Evolutionary conservation across 2,888 invertebrate species (phyloP), one percentile per base, ranked within the genome.

Genomic region (Unio pictorum): DNA sequence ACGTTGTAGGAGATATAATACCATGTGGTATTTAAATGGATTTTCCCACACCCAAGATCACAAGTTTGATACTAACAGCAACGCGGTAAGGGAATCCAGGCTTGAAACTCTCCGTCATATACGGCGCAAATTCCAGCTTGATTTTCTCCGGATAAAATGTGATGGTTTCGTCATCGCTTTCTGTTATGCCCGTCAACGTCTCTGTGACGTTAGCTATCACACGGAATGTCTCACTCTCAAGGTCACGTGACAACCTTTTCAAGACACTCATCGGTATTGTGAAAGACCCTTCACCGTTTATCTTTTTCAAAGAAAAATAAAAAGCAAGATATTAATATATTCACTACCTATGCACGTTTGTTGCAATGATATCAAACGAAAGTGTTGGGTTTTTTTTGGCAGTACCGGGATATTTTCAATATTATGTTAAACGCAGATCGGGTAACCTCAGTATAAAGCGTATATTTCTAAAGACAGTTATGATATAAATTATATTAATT

Each of bases 121-220:
- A 78, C 15, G 76, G 73, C 30, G 69, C 68, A 45, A 80, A 78
- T 34, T 75, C 72, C 30, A 82, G 69, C 58, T 78, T 74, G 64
- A 95, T 94, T 77, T 93, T 93, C 85, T 94, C 93, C 67, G 94
- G 94, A 89, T 95, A 96, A 7, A 98, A 90, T 66, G 93, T 92
- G 58, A 96, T 91, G 73, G 94, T 92, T 0, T 93, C 92, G 0
- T 94, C 93, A 23, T 93, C 93, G 87, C 96, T 96, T 88, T 96
- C 95, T 81, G 94, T 93, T 65, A 96, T 92, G 26, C 95, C 93
- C 2, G 98, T 98, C 77, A 96, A 92, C 66, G 93, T 93, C 91
- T 98, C 98, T 89, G 96, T 96, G 4, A 98, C 94, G 4, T 95
- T 94, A 0, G 96, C 97, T 87, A 96, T 71, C 3, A 81, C 72